Base-by-base conservation (phyloP, 2,888 invertebrate species). In the Cynaeus angustus region DNA sequence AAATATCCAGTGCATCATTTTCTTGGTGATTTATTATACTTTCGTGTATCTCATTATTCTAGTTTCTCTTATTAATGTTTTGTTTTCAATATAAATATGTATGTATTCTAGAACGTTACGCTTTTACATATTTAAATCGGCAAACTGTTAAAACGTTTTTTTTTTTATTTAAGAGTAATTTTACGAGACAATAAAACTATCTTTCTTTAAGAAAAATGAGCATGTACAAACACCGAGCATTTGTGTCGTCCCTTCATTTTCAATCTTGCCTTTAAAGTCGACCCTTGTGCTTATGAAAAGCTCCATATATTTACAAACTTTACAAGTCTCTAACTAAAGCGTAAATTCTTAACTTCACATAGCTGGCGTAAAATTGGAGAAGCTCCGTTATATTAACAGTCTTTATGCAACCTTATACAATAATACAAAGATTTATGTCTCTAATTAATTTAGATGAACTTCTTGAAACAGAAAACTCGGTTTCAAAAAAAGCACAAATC, bases 281-380 rank as follows among this genome's bases (percentile, higher is more conserved):
- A 33, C 33, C 33, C n/a, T 33, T 33, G 33, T 33, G 33, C 33
- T 33, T 33, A 33, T 33, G 33, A 33, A 61, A 61, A 68, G 68
- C 64, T 56, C 30, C 64, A 68, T 68, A 68, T 41, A 38, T 38
- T 14, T 16, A 9, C 37, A 43, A 64, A 58, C 64, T 56, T 58
- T 64, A 45, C 53, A 64, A 58, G 68, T 62, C 13, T 41, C n/a
- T 7, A 28, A 59, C 43, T 68, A 56, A 68, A 56, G 68, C 41
- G 28, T 48, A 53, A 64, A 68, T 68, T 68, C 68, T 68, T 68
- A 62, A 68, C 56, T 68, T 68, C 62, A 56, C 64, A 61, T 45
- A 43, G 53, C 38, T 37, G 55, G 55, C 26, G 52, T 48, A 64
- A 64, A 68, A 68, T 68, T 64, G 48, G 56, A 61, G 43, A 56